A percentile compares a stretch with the other conserved stretches of the same genome.
Conservation (phyloP, 2,113 vertebrate species). For the Sinocyclocheilus anshuiensis region DNA sequence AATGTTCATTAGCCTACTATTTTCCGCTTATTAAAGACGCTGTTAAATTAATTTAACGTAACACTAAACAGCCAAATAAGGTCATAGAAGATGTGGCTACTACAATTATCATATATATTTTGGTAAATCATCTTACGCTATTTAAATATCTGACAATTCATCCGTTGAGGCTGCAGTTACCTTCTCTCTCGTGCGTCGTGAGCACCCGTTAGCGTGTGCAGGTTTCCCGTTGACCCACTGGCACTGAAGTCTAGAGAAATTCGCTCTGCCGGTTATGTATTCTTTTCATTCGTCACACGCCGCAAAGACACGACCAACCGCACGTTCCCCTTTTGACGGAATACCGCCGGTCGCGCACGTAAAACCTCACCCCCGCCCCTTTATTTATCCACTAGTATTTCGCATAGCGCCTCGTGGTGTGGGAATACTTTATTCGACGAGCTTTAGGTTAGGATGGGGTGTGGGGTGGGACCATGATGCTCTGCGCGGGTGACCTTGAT, state of each 20-base stretch:
- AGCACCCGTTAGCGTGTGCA: neutral
- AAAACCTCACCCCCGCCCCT: neutral
- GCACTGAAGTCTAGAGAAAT: neutral
- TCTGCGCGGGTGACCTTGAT: constrained; percentile 70
- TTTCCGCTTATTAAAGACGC: neutral
- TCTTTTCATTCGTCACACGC: neutral
- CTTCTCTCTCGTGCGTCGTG: constrained; percentile 14
- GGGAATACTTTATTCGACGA: constrained; percentile 20
- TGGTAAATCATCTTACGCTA: neutral
- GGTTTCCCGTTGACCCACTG: constrained; percentile 5
- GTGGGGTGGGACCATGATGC: constrained; percentile 55
- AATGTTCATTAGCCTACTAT: neutral
- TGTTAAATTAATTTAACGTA: neutral
- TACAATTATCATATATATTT: neutral
- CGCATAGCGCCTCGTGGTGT: constrained; percentile 36
- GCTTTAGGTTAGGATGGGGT: neutral
- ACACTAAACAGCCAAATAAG: neutral
- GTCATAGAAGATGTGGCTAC: neutral
- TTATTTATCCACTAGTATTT: constrained; percentile 32
- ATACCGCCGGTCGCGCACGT: constrained; percentile 39
- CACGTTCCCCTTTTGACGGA: constrained; percentile 50
- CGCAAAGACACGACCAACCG: constrained; percentile 56
- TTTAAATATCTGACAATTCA: neutral
- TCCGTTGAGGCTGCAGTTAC: neutral
- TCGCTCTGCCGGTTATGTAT: neutral